These are phyloP conservation scores for Gastrophysa polygoni DNA, from an alignment of 2,888 invertebrate genomes.

Conservation along the genomic window DNA sequence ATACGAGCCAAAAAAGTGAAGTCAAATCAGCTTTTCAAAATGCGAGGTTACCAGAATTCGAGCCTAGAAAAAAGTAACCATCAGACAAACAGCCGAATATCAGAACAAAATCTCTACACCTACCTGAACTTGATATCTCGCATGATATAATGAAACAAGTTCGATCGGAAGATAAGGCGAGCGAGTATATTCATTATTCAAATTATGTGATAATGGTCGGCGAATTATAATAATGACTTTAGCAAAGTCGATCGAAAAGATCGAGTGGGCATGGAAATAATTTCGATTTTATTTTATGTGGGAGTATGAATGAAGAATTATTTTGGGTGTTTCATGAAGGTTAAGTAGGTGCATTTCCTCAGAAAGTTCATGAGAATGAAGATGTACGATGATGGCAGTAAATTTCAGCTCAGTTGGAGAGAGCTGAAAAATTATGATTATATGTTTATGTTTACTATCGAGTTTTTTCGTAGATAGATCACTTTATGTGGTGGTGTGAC, in stretches of 20 bases:
- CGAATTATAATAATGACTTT: slow-evolving; percentile 43
- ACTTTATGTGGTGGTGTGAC: too few species aligned
- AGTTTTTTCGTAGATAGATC: too few species aligned
- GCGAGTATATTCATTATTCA: slow-evolving; percentile 28
- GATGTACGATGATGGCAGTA: too few species aligned
- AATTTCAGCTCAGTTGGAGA: too few species aligned
- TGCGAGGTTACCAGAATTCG: too few species aligned
- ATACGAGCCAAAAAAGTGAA: too few species aligned
- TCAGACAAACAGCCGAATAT: neutral
- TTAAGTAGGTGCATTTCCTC: neutral
- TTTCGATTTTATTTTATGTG: slow-evolving; percentile 10
- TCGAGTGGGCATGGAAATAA: slow-evolving; percentile 36
- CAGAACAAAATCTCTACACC: slow-evolving; percentile 13
- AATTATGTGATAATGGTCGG: slow-evolving; percentile 39
- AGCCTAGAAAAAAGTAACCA: too few species aligned
- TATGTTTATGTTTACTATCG: too few species aligned
- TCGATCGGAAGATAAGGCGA: slow-evolving; percentile 5
- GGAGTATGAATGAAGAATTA: neutral
- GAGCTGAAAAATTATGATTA: too few species aligned
- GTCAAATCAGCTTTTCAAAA: too few species aligned
- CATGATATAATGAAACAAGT: slow-evolving; percentile 6
- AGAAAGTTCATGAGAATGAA: neutral
- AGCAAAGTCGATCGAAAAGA: slow-evolving; percentile 42
- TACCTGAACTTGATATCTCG: slow-evolving; percentile 1
- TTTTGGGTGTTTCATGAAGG: neutral